Percentiles rank a stretch among this genome's conserved stretches.
Conservation (phyloP, 2,113 vertebrate genomes). For the Genyomyrus donnyi region DNA sequence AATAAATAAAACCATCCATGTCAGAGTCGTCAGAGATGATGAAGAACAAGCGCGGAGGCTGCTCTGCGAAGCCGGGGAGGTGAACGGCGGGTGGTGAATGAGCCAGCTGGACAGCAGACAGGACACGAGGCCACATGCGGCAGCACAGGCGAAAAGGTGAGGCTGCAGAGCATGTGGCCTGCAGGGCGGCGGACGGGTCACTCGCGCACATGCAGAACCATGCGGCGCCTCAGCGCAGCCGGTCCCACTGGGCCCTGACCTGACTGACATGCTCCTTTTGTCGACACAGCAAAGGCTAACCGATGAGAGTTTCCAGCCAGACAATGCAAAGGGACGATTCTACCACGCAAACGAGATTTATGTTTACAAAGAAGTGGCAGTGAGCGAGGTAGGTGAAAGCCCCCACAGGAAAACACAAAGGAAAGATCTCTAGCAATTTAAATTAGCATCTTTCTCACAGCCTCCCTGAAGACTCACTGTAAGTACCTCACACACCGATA, state of each 20-base stretch:
- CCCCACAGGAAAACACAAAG: constrained; percentile 18
- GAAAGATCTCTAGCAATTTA: constrained; percentile 31
- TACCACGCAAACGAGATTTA: neutral
- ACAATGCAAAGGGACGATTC: neutral
- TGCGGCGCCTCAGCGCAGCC: neutral
- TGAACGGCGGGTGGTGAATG: neutral
- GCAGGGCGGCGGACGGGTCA: neutral
- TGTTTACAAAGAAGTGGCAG: neutral
- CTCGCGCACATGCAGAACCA: neutral
- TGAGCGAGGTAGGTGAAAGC: neutral
- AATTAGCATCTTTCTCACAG: constrained; percentile 46
- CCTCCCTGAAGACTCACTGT: constrained; percentile 44
- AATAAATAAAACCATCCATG: neutral
- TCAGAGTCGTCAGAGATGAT: neutral
- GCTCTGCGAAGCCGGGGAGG: neutral
- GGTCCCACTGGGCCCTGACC: neutral
- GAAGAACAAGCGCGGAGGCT: neutral
- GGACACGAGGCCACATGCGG: neutral
- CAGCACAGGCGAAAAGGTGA: neutral
- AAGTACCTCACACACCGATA: constrained; percentile 48
- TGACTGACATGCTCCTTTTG: neutral
- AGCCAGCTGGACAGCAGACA: neutral
- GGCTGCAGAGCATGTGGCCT: neutral
- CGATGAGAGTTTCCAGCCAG: neutral
- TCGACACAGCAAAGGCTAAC: neutral